Base-by-base conservation (phyloP, 2,113 vertebrate genomes). In the Gasterosteus nipponicus region DNA sequence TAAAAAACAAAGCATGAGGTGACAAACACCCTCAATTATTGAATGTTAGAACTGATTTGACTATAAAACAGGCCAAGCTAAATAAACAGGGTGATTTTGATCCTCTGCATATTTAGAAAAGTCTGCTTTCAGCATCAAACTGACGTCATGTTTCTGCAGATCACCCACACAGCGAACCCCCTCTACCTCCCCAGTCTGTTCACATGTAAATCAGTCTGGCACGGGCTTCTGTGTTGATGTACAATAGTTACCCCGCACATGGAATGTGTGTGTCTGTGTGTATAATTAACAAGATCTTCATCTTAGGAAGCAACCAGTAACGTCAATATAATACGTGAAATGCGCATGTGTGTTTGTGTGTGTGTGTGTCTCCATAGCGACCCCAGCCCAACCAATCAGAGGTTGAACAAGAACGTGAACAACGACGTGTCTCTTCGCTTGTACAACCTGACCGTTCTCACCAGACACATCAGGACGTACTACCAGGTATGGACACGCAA, bases 321-420 rank as follows among this genome's bases (percentile, higher is more conserved):
- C 35, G 33, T 85, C 54, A 73, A 18, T 62, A 54, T 69, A 22
- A 78, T 46, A 14, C 12, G n/a, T 54, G 10, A 4, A 76, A 49
- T 61, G 16, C 83, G 46, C 19, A 15, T 49, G 47, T n/a, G 47
- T 51, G 47, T 53, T 8, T 78, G 54, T 57, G 7, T 84, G 67
- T 84, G 67, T 78, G 33, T 82, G 78, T 90, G 69, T 91, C 77
- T 89, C 92, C 86, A 72, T 89, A 92, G 92, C 35, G 89, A 92
- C 83, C 87, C 89, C 7, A 87, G 73, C 51, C 90, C 86, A 18
- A 83, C 85, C 81, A 79, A 91, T 83, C 92, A 92, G 87, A 90
- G 91, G 85, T 86, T 92, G 86, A 89, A 82, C 87, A 92, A 87
- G 82, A 92, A 89, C n/a, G 67, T 91, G 54, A 89, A 87, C 86